Conservation (phyloP, 2,888 invertebrate genomes). For the Conus canariensis region DNA sequence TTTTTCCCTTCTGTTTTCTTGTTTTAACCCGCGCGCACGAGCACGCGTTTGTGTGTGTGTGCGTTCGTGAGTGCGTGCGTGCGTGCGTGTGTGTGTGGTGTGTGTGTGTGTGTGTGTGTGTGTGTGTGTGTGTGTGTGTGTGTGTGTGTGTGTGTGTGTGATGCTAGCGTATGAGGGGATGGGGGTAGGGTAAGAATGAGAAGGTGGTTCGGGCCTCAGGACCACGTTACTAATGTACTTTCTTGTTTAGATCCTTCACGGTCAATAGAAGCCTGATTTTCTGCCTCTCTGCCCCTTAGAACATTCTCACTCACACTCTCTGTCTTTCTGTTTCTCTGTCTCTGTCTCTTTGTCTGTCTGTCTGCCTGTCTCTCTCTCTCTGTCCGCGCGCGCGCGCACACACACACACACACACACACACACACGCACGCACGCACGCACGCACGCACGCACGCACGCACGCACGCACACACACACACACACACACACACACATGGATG, state of each 20-base stretch:
- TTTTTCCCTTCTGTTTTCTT: too few species aligned
- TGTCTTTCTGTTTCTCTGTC: too few species aligned
- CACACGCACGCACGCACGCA: not conserved
- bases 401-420: not conserved
- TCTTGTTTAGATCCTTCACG: too few species aligned
- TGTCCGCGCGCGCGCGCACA: too few species aligned
- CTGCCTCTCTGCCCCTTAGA: too few species aligned
- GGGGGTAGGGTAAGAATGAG: not conserved
- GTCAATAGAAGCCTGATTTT: too few species aligned
- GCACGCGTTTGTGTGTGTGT: not conserved
- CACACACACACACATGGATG: not conserved
- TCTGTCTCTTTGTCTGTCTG: too few species aligned
- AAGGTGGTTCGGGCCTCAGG: not conserved
- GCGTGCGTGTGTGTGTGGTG: not conserved
- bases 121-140: not conserved
- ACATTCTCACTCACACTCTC: too few species aligned
- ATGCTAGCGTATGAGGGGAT: not conserved
- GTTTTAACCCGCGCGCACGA: not conserved
- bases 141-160: not conserved
- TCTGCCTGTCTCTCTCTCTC: too few species aligned
- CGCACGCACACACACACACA: not conserved
- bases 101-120: not conserved
- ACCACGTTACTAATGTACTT: not conserved
- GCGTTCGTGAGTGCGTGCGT: not conserved
- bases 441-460: slow-evolving; percentile 4